Percentiles rank a stretch among this genome's conserved stretches.
These are phyloP conservation scores for Carassius carassius DNA, from an alignment of 2,113 vertebrate genomes.

Conservation along the genomic window DNA sequence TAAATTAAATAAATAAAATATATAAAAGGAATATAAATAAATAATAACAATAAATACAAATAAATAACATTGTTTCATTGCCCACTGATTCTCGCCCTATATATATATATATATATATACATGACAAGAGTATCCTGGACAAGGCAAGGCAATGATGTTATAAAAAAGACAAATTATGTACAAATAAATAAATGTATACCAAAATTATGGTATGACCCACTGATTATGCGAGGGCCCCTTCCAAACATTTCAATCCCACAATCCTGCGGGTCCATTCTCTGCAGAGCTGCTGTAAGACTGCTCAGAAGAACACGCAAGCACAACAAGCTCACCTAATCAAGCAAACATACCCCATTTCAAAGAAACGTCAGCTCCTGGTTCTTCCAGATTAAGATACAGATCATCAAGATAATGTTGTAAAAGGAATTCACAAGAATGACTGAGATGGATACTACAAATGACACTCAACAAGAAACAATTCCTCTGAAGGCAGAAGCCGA, in stretches of 20 bases:
- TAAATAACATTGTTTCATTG: neutral
- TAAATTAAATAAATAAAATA: no score
- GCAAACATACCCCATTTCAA: neutral
- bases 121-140: no score
- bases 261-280: neutral
- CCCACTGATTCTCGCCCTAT: neutral
- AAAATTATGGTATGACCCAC: no score
- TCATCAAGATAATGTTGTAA: neutral
- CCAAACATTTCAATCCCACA: neutral
- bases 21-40: neutral
- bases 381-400: no score
- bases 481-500: neutral
- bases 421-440: neutral
- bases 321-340: neutral
- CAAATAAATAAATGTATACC: no score
- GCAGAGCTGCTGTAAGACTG: neutral
- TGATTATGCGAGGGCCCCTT: no score
- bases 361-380: neutral
- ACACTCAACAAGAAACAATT: constrained; percentile 7
- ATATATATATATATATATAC: no score
- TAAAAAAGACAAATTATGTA: no score
- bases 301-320: neutral
- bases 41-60: neutral
- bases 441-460: neutral
- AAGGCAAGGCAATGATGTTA: no score